Evolutionary conservation across 2,888 invertebrate genomes (phyloP), one percentile per base, ranked within the genome.

Genomic region (Apodemia hepburni): DNA sequence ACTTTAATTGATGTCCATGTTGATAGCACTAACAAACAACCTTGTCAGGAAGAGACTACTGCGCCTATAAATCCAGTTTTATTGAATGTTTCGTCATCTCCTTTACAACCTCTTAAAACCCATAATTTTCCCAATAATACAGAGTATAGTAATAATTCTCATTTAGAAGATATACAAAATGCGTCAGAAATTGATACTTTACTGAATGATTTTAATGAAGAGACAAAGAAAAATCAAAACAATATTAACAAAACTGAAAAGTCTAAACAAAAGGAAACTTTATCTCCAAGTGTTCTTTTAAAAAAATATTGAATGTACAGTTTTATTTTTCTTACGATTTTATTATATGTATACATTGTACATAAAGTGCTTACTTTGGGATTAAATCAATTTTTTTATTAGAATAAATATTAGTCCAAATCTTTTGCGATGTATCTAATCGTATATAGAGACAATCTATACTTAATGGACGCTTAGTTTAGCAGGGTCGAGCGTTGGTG

Each of bases 1-100:
- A 91, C 90, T 27, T 80, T 91, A 12, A 87, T 90, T 59, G 91
- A 91, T 70, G 91, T 91, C 8, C 90, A 89, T 62, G 82, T 87
- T 15, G 89, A 89, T 61, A 91, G 82, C 70, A 87, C 81, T 69
- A 81, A 79, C 61, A 90, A 86, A 74, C 89, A 90, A 66, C 71
- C 79, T 8, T 79, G 70, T 67, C 68, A 74, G n/a, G 71, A 75
- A 61, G 70, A 74, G 12, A 84, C 87, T 69, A 81, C 71, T 61
- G 76, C 79, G 58, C 71, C 84, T 35, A 87, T 91, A 29, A 90
- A 91, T 75, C 91, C 91, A 17, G 77, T 89, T 64, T 69, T 91
- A 49, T 68, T 91, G 51, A 89, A 91, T 70, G 91, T 91, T 17
- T 91, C 91, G 7, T 90, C 91, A 18, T 89, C 89, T 3, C 91